Percentiles rank a stretch among this genome's conserved stretches.
phyloP scores from a whole-genome alignment of 2,888 invertebrate genomes.

The Sarcophaga carnaria region DNA sequence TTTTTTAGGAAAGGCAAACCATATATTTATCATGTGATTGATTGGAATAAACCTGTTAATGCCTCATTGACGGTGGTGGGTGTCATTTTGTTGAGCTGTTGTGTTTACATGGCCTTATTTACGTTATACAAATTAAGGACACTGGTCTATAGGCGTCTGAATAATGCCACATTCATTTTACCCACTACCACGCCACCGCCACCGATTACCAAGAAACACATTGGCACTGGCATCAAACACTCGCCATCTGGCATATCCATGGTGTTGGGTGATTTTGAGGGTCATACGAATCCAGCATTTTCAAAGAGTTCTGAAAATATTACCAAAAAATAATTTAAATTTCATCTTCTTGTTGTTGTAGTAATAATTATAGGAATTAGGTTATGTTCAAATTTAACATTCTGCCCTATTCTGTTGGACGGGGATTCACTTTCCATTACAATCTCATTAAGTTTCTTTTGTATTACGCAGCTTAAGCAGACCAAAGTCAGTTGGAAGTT shows the following conservation, averaged over 20 bases:
- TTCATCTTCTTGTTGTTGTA: background rate
- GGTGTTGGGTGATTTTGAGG: conserved; percentile 78
- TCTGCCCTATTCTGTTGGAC: background rate
- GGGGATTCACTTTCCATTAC: background rate
- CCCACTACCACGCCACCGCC: conserved; percentile 74
- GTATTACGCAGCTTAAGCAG: no score
- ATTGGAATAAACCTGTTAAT: conserved; percentile 87
- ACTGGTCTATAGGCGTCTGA: conserved; percentile 75
- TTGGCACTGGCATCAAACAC: conserved; percentile 75
- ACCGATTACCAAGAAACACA: conserved; percentile 49
- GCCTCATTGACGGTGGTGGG: conserved; percentile 77
- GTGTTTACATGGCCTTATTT: conserved; percentile 78
- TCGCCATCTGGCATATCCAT: conserved; percentile 80
- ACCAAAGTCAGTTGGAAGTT: no score
- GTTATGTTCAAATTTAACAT: background rate
- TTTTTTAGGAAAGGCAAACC: conserved; percentile 83
- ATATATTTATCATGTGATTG: conserved; percentile 88
- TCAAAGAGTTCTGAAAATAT: conserved; percentile 69
- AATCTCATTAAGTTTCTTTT: no score
- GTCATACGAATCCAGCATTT: conserved; percentile 79
- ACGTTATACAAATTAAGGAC: conserved; percentile 78
- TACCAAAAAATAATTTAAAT: conserved; percentile 59
- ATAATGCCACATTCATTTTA: conserved; percentile 73
- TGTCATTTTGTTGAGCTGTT: conserved; percentile 76
- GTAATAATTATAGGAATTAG: background rate